Base-by-base conservation (phyloP, 2,113 vertebrate species). In the Phycodurus eques region DNA sequence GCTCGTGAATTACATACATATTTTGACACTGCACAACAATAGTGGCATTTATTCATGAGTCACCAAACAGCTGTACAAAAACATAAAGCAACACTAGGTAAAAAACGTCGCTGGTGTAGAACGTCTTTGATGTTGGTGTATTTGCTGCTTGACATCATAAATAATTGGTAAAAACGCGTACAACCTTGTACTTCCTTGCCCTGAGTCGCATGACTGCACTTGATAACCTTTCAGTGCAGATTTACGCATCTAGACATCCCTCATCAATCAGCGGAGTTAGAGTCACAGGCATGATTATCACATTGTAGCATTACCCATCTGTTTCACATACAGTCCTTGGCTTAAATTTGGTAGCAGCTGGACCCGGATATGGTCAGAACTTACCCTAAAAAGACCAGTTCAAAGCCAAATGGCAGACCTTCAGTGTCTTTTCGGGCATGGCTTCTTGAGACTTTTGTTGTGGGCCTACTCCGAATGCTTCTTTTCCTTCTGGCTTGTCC, bases 11-110 rank as follows among this genome's bases (percentile, higher is more conserved):
- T 76, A 72, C 79, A 68, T 80, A 83, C 80, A 79, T 78, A 85
- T 87, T 88, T 88, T 82, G 76, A 78, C 47, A 74, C 70, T 44
- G 46, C 68, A 79, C 78, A 85, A 85, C 77, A 83, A 85, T 72
- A 27, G 31, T 31, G 2, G 31, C 59, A 39, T 61, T 61, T 61
- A 35, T 61, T 17, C 59, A 35, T 65, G 78, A 85, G 76, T 83
- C 82, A 86, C 83, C 86, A 61, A 83, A 57, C 62, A 79, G 68
- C 74, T 66, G 27, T 69, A 20, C 39, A 8, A 42, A 73, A 80
- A 61, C 72, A 71, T 67, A 66, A 71, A 75, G 33, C 76, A 71
- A 60, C 61, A 63, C 35, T 22, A 39, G 39, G 69, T 15, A 43
- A 46, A 6, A 19, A 17, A 57, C 27, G 54, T 2, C 56, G 59